Conservation (phyloP, 2,888 invertebrate species). For the Nemapogon koenigi region DNA sequence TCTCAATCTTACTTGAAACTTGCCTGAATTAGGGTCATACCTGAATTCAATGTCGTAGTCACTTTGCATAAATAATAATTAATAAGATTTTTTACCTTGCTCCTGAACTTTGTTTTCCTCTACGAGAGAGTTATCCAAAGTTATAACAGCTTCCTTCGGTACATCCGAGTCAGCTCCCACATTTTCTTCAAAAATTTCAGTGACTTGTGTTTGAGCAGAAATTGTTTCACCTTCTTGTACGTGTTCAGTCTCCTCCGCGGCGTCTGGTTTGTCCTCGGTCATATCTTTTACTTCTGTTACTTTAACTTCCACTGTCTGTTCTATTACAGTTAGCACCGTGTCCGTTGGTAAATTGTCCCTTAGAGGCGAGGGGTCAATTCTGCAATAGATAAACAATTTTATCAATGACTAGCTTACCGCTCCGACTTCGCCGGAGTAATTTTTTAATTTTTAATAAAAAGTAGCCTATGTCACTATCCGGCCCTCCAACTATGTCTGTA, state of each 20-base stretch:
- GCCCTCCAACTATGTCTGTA: no score
- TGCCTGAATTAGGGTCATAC: no score
- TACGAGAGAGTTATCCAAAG: not conserved
- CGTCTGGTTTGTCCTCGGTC: not conserved
- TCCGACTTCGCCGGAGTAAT: no score
- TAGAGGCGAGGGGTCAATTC: slow-evolving; percentile 33
- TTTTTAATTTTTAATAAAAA: no score
- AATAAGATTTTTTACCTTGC: not conserved
- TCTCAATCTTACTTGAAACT: no score
- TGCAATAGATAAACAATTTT: slow-evolving; percentile 15
- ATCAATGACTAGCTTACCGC: no score
- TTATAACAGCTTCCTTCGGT: not conserved
- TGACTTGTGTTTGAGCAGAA: no score
- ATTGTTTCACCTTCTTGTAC: no score
- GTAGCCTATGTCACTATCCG: no score
- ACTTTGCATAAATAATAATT: no score
- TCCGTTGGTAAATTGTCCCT: slow-evolving; percentile 33
- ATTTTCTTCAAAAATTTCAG: not conserved
- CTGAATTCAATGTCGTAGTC: no score
- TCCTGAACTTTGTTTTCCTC: slow-evolving; percentile 1
- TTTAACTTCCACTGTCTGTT: not conserved
- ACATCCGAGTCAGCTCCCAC: not conserved
- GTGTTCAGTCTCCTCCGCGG: not conserved
- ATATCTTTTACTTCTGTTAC: slow-evolving; percentile 2
- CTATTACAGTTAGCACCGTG: no score